Evolutionary conservation across 2,797 vertebrate genomes (phyloP).

Genomic region (Morus bassanus): DNA sequence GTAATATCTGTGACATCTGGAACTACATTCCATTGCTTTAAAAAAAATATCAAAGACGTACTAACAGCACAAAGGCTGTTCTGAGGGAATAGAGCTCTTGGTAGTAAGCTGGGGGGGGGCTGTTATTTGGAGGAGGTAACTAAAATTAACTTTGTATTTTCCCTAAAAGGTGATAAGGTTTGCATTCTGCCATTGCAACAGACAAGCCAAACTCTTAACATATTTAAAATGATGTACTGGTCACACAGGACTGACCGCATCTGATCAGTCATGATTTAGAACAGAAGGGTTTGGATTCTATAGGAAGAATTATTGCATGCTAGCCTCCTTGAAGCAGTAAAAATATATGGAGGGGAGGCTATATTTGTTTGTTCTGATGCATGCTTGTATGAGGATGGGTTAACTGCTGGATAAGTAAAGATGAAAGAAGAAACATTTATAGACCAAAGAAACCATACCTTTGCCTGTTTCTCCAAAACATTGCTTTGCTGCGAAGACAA

Average conservation of each 20-base stretch:
- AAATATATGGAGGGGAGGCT: background rate
- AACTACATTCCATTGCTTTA: background rate
- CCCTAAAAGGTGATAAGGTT: background rate
- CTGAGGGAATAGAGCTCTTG: background rate
- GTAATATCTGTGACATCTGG: background rate
- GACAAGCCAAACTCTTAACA: background rate
- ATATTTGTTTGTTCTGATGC: background rate
- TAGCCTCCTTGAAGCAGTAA: background rate
- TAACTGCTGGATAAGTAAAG: background rate
- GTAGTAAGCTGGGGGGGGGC: background rate
- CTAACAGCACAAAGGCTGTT: background rate
- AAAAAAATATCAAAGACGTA: background rate
- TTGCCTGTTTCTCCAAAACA: background rate
- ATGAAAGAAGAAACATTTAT: background rate
- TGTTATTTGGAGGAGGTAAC: background rate
- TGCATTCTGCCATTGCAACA: background rate
- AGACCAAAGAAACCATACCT: fast-evolving
- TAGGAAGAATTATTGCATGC: background rate
- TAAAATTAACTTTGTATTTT: background rate
- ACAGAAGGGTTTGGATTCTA: background rate
- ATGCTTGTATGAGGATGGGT: background rate
- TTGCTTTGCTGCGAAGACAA: background rate
- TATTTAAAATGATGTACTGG: background rate
- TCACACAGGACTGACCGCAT: background rate
- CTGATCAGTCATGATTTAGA: background rate